Percentiles rank a stretch among this genome's conserved stretches.
phyloP scores from a whole-genome alignment of 2,888 invertebrate species.

The Lasioglossum marginatum region DNA sequence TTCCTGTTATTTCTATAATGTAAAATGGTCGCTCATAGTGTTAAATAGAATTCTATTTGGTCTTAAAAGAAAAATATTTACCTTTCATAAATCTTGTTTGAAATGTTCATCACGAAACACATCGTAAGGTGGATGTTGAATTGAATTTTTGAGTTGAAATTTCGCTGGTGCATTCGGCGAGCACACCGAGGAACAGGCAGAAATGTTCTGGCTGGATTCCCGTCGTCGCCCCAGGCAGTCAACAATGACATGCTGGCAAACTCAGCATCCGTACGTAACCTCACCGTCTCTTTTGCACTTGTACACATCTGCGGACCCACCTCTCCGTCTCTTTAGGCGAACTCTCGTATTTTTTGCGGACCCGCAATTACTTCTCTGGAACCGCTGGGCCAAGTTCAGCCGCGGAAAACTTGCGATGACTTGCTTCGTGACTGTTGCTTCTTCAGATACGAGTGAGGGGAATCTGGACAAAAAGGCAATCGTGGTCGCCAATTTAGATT shows the following conservation, averaged over 20 bases:
- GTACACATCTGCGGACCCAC: conserved; percentile 13
- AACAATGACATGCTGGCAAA: conserved; percentile 80
- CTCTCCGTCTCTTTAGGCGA: conserved; percentile 64
- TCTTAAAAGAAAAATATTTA: too few species aligned
- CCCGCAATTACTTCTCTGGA: conserved; percentile 80
- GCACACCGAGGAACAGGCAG: conserved; percentile 55
- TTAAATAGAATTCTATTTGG: too few species aligned
- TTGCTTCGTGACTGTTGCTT: background rate
- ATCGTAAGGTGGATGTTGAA: background rate
- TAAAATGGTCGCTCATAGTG: too few species aligned
- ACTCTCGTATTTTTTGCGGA: conserved; percentile 76
- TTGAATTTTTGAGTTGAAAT: background rate
- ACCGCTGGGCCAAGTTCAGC: conserved; percentile 76
- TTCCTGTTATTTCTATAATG: too few species aligned
- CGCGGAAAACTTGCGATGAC: conserved; percentile 76
- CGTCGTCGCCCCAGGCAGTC: conserved; percentile 72
- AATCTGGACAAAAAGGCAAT: background rate
- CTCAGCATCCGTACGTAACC: conserved; percentile 72
- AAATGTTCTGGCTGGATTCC: conserved; percentile 68
- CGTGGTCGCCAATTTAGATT: background rate
- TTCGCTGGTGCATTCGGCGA: background rate
- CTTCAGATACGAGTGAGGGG: background rate
- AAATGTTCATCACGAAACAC: too few species aligned
- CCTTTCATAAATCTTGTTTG: too few species aligned
- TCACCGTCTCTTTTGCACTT: conserved; percentile 52